phyloP scores from a whole-genome alignment of 1,140 invertebrate genomes.

The Delia radicum region DNA sequence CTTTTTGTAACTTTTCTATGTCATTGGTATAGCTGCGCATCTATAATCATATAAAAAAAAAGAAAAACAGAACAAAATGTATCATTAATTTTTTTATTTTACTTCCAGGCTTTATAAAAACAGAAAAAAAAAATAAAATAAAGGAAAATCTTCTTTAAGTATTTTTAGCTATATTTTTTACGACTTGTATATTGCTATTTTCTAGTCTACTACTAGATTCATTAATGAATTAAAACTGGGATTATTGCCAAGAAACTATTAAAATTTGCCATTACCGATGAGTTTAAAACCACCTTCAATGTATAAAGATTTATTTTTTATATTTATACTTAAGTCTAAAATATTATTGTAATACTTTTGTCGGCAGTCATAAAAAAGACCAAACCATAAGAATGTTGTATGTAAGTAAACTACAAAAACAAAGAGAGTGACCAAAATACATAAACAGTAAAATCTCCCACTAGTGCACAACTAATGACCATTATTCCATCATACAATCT shows the following conservation, averaged over 20 bases:
- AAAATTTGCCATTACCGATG: neutral
- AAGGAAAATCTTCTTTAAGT: no score
- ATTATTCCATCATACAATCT: no score
- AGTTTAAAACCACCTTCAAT: neutral
- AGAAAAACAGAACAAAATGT: neutral
- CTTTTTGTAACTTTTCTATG: conserved; percentile 51
- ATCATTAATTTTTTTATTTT: neutral
- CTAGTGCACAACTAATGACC: no score
- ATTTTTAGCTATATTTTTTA: neutral
- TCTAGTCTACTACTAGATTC: no score
- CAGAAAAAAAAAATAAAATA: neutral
- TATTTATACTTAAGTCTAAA: neutral
- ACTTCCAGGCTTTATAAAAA: neutral
- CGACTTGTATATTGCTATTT: neutral
- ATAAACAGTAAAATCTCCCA: no score
- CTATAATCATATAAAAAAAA: conserved; percentile 36
- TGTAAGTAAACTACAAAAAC: neutral
- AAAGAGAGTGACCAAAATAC: no score
- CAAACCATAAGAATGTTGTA: neutral
- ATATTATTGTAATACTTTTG: neutral
- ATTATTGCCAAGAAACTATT: neutral
- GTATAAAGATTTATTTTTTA: neutral
- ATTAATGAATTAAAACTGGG: neutral
- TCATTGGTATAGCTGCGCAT: conserved; percentile 42
- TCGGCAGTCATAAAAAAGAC: conserved; percentile 6